These are phyloP conservation scores for Teinopalpus imperialis DNA, from an alignment of 2,888 invertebrate genomes.

Conservation along the genomic window DNA sequence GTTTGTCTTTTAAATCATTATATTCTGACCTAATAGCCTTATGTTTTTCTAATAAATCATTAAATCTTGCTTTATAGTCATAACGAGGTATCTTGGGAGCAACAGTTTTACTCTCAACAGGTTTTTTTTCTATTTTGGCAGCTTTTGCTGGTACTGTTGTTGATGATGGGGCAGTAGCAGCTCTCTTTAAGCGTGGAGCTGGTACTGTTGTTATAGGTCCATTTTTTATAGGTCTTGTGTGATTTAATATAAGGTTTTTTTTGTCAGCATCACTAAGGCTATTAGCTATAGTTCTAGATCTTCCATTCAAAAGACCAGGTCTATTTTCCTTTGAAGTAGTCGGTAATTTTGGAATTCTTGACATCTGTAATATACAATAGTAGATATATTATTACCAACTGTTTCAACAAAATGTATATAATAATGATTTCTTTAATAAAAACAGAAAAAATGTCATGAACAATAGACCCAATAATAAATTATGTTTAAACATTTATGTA, in stretches of 20 bases:
- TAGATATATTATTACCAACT: conserved; percentile 2
- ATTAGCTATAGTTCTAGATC: conserved; percentile 52
- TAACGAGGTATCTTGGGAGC: conserved; percentile 83
- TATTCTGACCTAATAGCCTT: conserved; percentile 77
- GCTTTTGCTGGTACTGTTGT: conserved; percentile 50
- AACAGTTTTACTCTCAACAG: conserved; percentile 46
- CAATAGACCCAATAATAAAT: too few species aligned
- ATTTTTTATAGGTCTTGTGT: conserved; percentile 58
- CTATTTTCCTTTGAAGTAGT: conserved; percentile 62
- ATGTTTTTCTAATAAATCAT: conserved; percentile 83
- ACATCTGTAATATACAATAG: conserved; percentile 61
- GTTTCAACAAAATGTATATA: too few species aligned
- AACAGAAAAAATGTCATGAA: not conserved
- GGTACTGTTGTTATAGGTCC: conserved; percentile 39
- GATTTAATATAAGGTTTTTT: conserved; percentile 62
- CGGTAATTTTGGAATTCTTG: conserved; percentile 70
- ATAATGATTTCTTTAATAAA: too few species aligned
- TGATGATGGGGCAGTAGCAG: conserved; percentile 58
- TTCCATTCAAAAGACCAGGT: conserved; percentile 50
- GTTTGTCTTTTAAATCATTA: conserved; percentile 73
- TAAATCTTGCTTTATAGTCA: conserved; percentile 85
- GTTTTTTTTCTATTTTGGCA: conserved; percentile 63
- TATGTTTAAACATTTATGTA: too few species aligned
- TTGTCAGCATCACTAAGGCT: conserved; percentile 67
- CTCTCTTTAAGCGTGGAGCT: conserved; percentile 58